Base-by-base conservation (phyloP, 2,113 vertebrate species). In the Hippocampus zosterae region DNA sequence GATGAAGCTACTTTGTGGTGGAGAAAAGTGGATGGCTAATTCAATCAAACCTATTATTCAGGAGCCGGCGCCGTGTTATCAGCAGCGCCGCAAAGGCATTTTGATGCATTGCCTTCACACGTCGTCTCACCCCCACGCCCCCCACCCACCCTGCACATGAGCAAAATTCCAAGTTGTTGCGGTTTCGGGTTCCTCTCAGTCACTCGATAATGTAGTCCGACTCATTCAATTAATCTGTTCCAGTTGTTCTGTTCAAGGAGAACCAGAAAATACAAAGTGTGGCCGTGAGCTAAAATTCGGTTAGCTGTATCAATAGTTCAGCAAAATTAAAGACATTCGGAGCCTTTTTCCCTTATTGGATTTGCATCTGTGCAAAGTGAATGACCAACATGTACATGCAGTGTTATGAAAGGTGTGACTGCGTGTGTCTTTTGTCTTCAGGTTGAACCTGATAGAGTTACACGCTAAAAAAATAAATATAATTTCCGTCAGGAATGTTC, bases 11-110 rank as follows among this genome's bases (percentile, higher is more conserved):
- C 69, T 65, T 73, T 16, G 74, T 91, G 86, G 86, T 88, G 88
- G 82, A 68, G 73, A 86, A 87, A 87, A 91, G 88, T 75, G 85
- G 88, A 84, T 76, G 81, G 81, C 78, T 88, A 88, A 93, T 90
- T 87, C 84, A 84, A 85, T 86, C 87, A 85, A 85, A 84, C 79
- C 81, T 85, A 82, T 91, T 91, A 82, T 91, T 91, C 79, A 82
- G 75, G 69, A 87, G 82, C 86, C 84, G 74, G 80, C 65, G 85
- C 55, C 8, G 63, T 67, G 83, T 89, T 88, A 91, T 89, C 84
- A 88, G 88, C 79, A 73, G 72, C 71, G 81, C 84, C 44, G 78
- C 76, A 77, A 87, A 90, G 82, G 87, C 79, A 18, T 85, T 86
- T 82, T 91, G 90, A 90, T 92, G 90, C 81, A 91, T 89, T 81